These are phyloP conservation scores for Apamea epomidion DNA, from an alignment of 2,888 invertebrate species.

Conservation along the genomic window DNA sequence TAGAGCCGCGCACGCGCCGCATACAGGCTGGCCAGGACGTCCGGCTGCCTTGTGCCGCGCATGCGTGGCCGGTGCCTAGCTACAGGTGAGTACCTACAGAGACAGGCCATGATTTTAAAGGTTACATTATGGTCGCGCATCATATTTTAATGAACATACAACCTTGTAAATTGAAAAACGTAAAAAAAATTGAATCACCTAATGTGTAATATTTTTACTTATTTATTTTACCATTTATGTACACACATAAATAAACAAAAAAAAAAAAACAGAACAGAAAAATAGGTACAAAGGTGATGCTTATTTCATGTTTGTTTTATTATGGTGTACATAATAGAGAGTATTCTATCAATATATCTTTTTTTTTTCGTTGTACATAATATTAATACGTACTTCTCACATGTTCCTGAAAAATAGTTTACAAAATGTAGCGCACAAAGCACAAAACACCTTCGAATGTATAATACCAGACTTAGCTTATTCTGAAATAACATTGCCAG, in stretches of 20 bases:
- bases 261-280: too few species aligned
- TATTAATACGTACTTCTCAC: neutral
- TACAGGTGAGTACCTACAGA: conserved; percentile 91
- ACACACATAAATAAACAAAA: too few species aligned
- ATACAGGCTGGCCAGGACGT: conserved; percentile 93
- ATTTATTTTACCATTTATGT: too few species aligned
- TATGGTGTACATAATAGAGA: neutral
- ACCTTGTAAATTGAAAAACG: neutral
- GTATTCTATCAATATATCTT: too few species aligned
- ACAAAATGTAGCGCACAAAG: neutral
- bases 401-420: neutral
- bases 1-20: conserved; percentile 93
- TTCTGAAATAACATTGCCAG: neutral
- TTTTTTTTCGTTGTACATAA: neutral
- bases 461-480: neutral
- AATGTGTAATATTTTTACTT: too few species aligned
- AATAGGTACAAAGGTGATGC: too few species aligned
- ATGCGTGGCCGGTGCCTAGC: conserved; percentile 95
- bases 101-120: neutral
- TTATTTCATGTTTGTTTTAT: too few species aligned
- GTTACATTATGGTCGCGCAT: neutral
- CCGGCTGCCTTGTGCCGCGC: conserved; percentile 94
- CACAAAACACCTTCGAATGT: neutral
- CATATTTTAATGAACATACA: neutral
- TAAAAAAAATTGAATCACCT: neutral